Conservation (phyloP, 2,888 invertebrate genomes). For the Zygogramma bicolorata region DNA sequence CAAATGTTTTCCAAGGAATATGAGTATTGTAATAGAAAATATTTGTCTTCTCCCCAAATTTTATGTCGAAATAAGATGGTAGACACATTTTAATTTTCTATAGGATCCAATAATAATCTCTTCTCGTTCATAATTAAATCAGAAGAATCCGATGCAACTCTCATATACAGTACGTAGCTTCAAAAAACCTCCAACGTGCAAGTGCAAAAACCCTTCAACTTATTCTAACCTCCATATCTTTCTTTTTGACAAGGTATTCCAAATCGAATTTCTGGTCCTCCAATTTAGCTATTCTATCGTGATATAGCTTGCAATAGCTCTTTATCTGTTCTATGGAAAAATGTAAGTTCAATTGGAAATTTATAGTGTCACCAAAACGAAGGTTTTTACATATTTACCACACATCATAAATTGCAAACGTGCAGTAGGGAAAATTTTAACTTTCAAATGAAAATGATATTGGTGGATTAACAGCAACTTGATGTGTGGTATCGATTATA, state of each 20-base stretch:
- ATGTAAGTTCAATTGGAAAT: constrained; percentile 18
- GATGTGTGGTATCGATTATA: not conserved
- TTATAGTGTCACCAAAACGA: not conserved
- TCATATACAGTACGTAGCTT: constrained; percentile 22
- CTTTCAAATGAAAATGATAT: no score
- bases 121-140: not conserved
- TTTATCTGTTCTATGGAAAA: constrained; percentile 76
- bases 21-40: no score
- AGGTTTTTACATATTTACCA: no score
- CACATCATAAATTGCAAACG: not conserved
- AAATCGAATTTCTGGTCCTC: constrained; percentile 98
- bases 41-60: no score
- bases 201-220: constrained; percentile 31
- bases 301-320: constrained; percentile 85
- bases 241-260: constrained; percentile 97
- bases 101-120: no score
- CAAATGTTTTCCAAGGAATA: no score
- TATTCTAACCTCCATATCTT: constrained; percentile 95
- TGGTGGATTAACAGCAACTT: not conserved
- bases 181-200: constrained; percentile 32
- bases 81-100: no score
- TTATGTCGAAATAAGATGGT: no score
- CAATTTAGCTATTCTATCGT: constrained; percentile 87
- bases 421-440: not conserved
- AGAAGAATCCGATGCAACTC: constrained; percentile 17